Evolutionary conservation across 2,113 vertebrate species (phyloP).

Genomic region (Mohoua ochrocephala): DNA sequence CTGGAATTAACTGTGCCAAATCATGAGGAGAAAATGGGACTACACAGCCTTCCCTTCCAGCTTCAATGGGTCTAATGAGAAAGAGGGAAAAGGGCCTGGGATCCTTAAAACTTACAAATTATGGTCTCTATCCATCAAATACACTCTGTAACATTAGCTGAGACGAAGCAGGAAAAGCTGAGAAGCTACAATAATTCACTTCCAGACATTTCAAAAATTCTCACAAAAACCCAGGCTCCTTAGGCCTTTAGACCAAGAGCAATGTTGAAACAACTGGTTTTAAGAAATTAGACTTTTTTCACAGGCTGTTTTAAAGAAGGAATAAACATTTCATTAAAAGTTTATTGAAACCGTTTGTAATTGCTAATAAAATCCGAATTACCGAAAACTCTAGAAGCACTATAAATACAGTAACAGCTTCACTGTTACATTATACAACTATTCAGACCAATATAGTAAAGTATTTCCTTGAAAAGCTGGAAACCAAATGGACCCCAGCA

Average conservation of each 20-base stretch:
- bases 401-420: background rate
- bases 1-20: background rate
- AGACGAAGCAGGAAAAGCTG: background rate
- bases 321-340: background rate
- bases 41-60: background rate
- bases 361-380: constrained; percentile 23
- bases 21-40: background rate
- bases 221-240: background rate
- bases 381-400: background rate
- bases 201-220: background rate
- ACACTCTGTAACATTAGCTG: background rate
- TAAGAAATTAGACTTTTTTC: background rate
- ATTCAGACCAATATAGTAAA: background rate
- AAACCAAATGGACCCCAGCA: background rate
- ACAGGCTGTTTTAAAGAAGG: background rate
- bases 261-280: background rate
- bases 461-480: background rate
- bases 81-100: background rate
- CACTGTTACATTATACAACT: background rate
- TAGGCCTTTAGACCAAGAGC: background rate
- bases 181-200: background rate
- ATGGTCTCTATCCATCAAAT: background rate
- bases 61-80: background rate
- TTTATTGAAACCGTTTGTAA: constrained; percentile 16
- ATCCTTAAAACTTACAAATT: background rate